Evolutionary conservation across 2,113 vertebrate genomes (phyloP).

Genomic region (Actinemys pallida): DNA sequence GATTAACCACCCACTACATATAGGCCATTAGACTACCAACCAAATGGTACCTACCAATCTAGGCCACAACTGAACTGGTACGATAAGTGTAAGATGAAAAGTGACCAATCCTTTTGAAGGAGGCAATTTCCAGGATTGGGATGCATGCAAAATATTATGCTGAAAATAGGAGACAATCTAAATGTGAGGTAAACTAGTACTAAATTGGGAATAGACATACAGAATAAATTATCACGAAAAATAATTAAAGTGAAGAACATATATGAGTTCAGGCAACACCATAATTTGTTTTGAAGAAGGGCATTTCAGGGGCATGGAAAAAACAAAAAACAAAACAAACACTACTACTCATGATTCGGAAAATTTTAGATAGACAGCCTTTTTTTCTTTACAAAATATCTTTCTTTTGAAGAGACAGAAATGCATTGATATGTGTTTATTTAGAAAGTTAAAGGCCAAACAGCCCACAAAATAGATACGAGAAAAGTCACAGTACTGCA

Average conservation of each 20-base stretch:
- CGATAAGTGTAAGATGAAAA: background rate
- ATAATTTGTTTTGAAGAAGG: background rate
- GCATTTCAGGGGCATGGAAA: background rate
- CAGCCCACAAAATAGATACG: background rate
- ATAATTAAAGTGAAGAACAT: background rate
- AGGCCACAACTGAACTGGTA: background rate
- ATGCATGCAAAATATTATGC: background rate
- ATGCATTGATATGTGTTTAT: fast-evolving
- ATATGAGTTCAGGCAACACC: background rate
- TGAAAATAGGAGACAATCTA: background rate
- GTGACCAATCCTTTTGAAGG: background rate
- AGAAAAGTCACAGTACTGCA: background rate
- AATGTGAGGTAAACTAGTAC: background rate
- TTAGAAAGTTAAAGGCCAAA: background rate
- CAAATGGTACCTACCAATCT: background rate
- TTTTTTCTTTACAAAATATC: background rate
- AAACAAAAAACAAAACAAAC: background rate
- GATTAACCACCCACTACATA: background rate
- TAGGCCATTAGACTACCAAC: background rate
- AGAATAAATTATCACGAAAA: background rate
- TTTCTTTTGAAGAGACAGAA: background rate
- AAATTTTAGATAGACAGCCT: background rate
- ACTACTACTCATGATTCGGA: background rate
- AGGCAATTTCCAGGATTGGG: background rate
- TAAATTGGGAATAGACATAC: background rate